Percentiles rank a stretch among this genome's conserved stretches.
Conservation (phyloP, 2,888 invertebrate genomes). For the Trichacis sp. region DNA sequence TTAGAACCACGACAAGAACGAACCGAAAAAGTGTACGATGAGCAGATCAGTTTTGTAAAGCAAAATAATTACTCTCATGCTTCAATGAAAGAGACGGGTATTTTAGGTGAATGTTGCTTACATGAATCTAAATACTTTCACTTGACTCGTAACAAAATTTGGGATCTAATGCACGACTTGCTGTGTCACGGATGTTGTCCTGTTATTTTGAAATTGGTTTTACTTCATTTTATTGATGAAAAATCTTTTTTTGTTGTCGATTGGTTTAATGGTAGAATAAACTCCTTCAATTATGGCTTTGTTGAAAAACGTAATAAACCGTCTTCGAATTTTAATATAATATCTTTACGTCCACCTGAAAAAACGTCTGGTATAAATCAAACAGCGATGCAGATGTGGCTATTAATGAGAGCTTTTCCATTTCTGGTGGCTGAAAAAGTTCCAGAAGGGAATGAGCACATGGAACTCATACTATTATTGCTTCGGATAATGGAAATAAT, state of each 20-base stretch:
- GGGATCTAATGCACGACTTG: conserved; percentile 30
- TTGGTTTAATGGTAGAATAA: conserved; percentile 27
- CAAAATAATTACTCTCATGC: conserved; percentile 8
- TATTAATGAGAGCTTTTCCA: conserved; percentile 27
- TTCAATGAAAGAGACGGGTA: conserved; percentile 16
- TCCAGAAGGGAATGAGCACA: background rate
- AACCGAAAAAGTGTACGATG: conserved; percentile 12
- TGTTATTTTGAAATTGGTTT: conserved; percentile 33
- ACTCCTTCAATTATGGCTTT: conserved; percentile 25
- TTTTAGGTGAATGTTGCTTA: conserved; percentile 25
- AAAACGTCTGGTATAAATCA: no score
- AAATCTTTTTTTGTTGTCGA: conserved; percentile 14
- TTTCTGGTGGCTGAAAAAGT: conserved; percentile 29
- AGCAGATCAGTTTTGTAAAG: conserved; percentile 15
- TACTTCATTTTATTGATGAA: conserved; percentile 15
- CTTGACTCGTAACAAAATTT: conserved; percentile 22
- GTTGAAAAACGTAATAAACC: conserved; percentile 32
- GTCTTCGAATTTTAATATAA: conserved; percentile 35
- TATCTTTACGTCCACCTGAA: no score
- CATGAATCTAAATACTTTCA: conserved; percentile 27
- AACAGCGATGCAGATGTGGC: conserved; percentile 37
- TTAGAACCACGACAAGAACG: conserved; percentile 9
- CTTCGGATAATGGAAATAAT: background rate
- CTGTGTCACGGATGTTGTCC: conserved; percentile 18
- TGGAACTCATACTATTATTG: background rate